Conservation (phyloP, 2,113 vertebrate species). For the Channa argus region DNA sequence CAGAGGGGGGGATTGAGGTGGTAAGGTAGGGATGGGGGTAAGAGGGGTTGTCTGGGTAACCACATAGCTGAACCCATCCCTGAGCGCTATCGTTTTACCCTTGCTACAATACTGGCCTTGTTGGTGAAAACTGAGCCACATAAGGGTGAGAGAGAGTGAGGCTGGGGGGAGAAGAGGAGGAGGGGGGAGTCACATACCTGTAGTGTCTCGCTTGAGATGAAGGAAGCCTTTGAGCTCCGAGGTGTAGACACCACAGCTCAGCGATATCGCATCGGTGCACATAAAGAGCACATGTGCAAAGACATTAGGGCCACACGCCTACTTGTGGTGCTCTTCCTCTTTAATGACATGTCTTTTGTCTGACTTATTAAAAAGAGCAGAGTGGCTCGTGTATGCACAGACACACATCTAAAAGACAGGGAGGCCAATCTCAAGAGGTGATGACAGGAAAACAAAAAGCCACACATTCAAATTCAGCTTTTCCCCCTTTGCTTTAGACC, state of each 20-base stretch:
- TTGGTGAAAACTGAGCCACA: slow-evolving; percentile 65
- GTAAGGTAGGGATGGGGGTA: slow-evolving; percentile 35
- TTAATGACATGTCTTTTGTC: slow-evolving; percentile 40
- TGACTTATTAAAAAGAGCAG: slow-evolving; percentile 45
- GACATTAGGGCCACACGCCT: slow-evolving; percentile 7
- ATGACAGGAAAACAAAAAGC: slow-evolving; percentile 33
- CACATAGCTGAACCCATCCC: slow-evolving; percentile 77
- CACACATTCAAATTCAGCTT: slow-evolving; percentile 12
- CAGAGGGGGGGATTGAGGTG: slow-evolving; percentile 12
- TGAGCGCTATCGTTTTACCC: slow-evolving; percentile 79
- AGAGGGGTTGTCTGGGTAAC: slow-evolving; percentile 73
- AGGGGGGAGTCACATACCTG: slow-evolving; percentile 72
- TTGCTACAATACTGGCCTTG: slow-evolving; percentile 79
- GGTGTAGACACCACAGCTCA: slow-evolving; percentile 45
- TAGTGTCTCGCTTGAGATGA: slow-evolving; percentile 72
- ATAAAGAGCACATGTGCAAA: slow-evolving; percentile 6
- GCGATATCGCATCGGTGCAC: slow-evolving; percentile 36
- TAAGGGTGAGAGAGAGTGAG: neutral
- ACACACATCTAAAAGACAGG: slow-evolving; percentile 1
- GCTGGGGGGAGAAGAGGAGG: neutral
- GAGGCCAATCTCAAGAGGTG: neutral
- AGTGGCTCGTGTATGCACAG: neutral
- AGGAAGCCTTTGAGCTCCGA: slow-evolving; percentile 76
- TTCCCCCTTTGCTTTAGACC: neutral
- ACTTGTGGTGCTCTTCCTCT: slow-evolving; percentile 10